These are phyloP conservation scores for Diadumene lineata DNA, from an alignment of 92 coral and sea anemone species.

Conservation along the genomic window DNA sequence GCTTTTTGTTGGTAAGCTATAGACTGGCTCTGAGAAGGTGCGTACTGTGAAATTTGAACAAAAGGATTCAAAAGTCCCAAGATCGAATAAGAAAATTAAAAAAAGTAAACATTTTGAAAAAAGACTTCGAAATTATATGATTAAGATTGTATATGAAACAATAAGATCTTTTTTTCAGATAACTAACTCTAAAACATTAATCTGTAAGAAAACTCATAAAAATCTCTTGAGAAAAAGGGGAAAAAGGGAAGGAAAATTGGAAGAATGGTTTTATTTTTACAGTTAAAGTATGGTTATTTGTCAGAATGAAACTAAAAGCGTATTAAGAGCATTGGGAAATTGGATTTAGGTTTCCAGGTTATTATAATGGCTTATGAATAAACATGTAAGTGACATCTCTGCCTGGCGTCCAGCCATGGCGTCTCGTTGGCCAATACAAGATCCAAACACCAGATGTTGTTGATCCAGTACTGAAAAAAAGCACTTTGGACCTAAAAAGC, in stretches of 20 bases:
- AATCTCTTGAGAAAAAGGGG: no score
- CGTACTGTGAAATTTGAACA: no score
- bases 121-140: background rate
- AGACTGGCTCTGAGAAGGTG: no score
- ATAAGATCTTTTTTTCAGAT: background rate
- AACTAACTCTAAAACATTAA: background rate
- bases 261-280: background rate
- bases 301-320: background rate
- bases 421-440: slow-evolving; percentile 1
- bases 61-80: no score
- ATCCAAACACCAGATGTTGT: slow-evolving; percentile 1
- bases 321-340: background rate
- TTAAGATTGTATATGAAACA: background rate
- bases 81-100: background rate
- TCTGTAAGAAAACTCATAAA: background rate
- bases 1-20: no score
- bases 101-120: background rate
- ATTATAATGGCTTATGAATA: background rate
- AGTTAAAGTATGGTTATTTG: background rate
- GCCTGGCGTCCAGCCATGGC: slow-evolving; percentile 27
- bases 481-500: background rate
- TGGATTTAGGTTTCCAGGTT: background rate
- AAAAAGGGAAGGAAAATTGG: background rate
- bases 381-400: slow-evolving; percentile 3
- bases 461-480: background rate